Evolutionary conservation across 2,797 vertebrate species (phyloP).

Genomic region (Distichodus sexfasciatus): DNA sequence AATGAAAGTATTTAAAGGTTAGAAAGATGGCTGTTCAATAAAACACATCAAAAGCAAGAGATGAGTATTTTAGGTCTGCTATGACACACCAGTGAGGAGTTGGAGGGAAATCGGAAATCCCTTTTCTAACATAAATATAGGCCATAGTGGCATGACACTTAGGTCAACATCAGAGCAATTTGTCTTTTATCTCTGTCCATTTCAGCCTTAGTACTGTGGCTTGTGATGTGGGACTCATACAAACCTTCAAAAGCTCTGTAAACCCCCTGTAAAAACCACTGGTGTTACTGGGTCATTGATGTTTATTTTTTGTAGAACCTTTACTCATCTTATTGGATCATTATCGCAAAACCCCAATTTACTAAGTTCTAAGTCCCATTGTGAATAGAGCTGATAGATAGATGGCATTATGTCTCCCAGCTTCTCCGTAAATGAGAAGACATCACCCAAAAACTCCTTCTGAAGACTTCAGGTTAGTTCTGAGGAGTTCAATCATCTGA

Average conservation of each 20-base stretch:
- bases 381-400: background rate
- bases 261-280: background rate
- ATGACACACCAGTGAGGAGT: conserved; percentile 65
- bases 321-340: too few species aligned
- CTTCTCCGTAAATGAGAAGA: background rate
- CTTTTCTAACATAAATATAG: conserved; percentile 52
- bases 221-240: background rate
- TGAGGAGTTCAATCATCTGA: conserved; percentile 83
- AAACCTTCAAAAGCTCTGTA: background rate
- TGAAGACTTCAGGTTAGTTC: conserved; percentile 47
- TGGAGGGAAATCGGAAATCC: conserved; percentile 63
- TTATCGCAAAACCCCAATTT: too few species aligned
- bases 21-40: background rate
- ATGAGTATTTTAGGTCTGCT: conserved; percentile 51
- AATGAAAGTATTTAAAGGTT: background rate
- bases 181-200: conserved; percentile 25
- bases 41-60: background rate
- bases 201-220: background rate
- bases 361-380: background rate
- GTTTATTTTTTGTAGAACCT: too few species aligned
- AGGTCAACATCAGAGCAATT: conserved; percentile 51
- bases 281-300: background rate
- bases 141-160: conserved; percentile 46
- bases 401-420: background rate
- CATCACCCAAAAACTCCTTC: conserved; percentile 58